Base-by-base conservation (phyloP, 2,888 invertebrate genomes). In the Zele albiditarsus region DNA sequence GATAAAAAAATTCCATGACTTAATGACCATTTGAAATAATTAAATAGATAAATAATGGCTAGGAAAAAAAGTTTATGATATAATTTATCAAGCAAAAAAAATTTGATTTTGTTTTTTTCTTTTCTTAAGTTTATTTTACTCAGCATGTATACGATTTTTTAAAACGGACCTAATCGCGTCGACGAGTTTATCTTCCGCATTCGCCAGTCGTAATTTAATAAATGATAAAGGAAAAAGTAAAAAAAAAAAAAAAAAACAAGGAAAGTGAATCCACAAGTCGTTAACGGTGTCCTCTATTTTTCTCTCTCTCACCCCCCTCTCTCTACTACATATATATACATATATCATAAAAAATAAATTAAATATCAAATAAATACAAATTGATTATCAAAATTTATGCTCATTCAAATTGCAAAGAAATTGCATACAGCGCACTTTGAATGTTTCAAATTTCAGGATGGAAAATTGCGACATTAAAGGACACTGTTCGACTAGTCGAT, bases 401-500 rank as follows among this genome's bases (percentile, higher is more conserved):
- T 71, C 71, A 62, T 62, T 20, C 6, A 62, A 60, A 20, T 27
- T 58, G 42, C 62, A 71, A 53, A 53, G 12, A 42, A 53, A 53
- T 53, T 23, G 53, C 53, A 38, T 38, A 20, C 8, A 10, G 31
- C 33, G 49, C 46, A 62, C 62, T 62, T 67, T 58, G 25, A 60
- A 71, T 62, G 62, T 62, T 25, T 16, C 25, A 46, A 71, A 62
- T 71, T 46, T 62, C 60, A 62, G 62, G 28, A 42, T 69, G 28
- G 31, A 53, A 53, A 71, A 62, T 31, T 63, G 23, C 67, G 75
- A 78, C 60, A 74, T 77, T 73, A 67, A 63, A 27, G 75, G 79
- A 75, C 76, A 79, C 78, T 81, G 82, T 80, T 80, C 71, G 71
- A 74, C 81, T 82, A 78, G 78, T 79, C 75, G 77, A 69, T 67